Conservation (phyloP, 2,113 vertebrate species). For the Sprattus sprattus region DNA sequence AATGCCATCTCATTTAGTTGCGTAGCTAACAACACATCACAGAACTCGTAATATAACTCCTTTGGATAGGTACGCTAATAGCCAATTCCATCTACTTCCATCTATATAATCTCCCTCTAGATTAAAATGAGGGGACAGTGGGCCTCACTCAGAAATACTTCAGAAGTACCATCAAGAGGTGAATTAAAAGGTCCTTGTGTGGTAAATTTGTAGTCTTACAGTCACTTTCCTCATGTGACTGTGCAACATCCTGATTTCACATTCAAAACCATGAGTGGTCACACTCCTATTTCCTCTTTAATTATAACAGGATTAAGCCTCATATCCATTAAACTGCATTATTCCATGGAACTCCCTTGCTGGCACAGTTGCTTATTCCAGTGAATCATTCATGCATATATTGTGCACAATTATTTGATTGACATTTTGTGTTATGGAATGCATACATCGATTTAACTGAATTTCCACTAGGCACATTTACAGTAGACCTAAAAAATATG, state of each 20-base stretch:
- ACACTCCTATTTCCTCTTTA: constrained; percentile 64
- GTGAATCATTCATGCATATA: constrained; percentile 46
- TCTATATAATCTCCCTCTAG: neutral
- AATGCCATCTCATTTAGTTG: too few relatives aligned
- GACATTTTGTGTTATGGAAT: neutral
- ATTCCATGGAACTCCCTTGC: constrained; percentile 53
- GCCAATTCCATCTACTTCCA: neutral
- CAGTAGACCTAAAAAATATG: neutral
- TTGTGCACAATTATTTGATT: neutral
- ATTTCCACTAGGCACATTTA: neutral
- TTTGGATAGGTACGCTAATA: neutral
- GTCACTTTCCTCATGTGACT: constrained; percentile 87
- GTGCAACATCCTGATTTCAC: constrained; percentile 83
- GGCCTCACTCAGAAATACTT: neutral
- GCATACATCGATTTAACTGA: neutral
- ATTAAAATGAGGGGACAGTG: neutral
- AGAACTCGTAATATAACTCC: too few relatives aligned
- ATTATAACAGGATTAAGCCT: constrained; percentile 72
- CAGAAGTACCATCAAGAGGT: neutral
- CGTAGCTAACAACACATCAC: too few relatives aligned
- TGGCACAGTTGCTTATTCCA: constrained; percentile 41
- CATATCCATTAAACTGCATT: constrained; percentile 58
- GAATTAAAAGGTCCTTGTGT: neutral
- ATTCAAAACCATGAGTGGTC: constrained; percentile 60
- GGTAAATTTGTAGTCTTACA: neutral